Conservation (phyloP, 1,140 invertebrate species). For the Apolygus lucorum region DNA sequence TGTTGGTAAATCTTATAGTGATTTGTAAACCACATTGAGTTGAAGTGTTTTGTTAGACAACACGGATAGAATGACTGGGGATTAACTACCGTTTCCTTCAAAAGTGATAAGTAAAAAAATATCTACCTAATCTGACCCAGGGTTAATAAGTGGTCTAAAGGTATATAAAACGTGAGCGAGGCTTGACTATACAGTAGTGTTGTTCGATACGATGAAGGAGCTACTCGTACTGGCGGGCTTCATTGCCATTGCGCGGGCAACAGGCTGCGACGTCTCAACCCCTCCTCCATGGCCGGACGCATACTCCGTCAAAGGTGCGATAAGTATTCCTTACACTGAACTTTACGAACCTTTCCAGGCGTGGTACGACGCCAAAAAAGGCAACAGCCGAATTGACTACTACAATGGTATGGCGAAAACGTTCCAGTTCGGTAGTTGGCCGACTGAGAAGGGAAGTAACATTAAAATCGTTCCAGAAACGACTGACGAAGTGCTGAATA, state of each 20-base stretch:
- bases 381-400: constrained; percentile 83
- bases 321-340: constrained; percentile 88
- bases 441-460: constrained; percentile 58
- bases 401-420: constrained; percentile 90
- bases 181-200: too few relatives aligned
- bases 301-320: constrained; percentile 60
- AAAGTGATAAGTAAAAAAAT: too few relatives aligned
- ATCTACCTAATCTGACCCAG: too few relatives aligned
- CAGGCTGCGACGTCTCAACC: background rate
- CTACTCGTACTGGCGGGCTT: background rate
- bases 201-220: background rate
- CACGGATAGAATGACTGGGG: too few relatives aligned
- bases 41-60: too few relatives aligned
- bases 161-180: too few relatives aligned
- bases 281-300: background rate
- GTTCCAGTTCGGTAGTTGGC: constrained; percentile 55
- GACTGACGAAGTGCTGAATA: constrained; percentile 59
- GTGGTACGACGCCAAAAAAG: constrained; percentile 67
- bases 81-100: too few relatives aligned
- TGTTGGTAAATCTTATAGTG: too few relatives aligned
- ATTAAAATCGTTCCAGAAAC: constrained; percentile 83
- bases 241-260: background rate
- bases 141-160: too few relatives aligned
- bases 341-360: constrained; percentile 80
- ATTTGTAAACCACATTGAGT: too few relatives aligned